A percentile compares a stretch with the other conserved stretches of the same genome.
Evolutionary conservation across 2,113 vertebrate species (phyloP).

Genomic region (Sinocyclocheilus rhinocerous): DNA sequence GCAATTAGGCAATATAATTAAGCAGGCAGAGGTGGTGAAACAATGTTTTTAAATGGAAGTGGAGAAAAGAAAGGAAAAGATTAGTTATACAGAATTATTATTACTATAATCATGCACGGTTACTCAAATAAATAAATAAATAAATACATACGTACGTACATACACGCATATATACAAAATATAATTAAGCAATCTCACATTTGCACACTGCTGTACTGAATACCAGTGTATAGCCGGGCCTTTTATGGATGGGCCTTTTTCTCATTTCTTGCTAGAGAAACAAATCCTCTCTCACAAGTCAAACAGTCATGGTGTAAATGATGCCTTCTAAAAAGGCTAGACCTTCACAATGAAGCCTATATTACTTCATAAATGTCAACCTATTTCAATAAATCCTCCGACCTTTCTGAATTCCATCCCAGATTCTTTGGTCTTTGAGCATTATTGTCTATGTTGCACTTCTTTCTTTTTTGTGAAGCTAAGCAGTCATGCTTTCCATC

Average conservation of each 20-base stretch:
- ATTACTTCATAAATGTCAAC: slow-evolving; percentile 58
- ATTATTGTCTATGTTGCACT: slow-evolving; percentile 52
- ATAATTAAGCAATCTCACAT: no score
- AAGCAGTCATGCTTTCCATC: slow-evolving; percentile 38
- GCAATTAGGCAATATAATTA: no score
- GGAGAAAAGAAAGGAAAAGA: no score
- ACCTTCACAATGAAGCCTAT: slow-evolving; percentile 30
- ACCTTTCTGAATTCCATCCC: slow-evolving; percentile 48
- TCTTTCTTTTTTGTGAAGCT: slow-evolving; percentile 35
- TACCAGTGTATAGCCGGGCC: no score
- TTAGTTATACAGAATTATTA: no score
- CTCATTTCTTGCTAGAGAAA: not conserved
- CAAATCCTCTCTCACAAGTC: not conserved
- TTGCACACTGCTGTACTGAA: no score
- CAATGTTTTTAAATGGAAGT: no score
- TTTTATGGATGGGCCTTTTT: not conserved
- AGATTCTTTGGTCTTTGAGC: slow-evolving; percentile 22
- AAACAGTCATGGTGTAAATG: not conserved
- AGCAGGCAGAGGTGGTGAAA: no score
- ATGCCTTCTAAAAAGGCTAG: slow-evolving; percentile 36
- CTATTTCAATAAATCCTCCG: slow-evolving; percentile 52
- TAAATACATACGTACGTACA: no score
- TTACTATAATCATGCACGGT: no score
- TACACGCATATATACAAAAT: no score
- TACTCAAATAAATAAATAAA: no score